Evolutionary conservation across 2,113 vertebrate species (phyloP).

Genomic region (Sminthopsis crassicaudata): DNA sequence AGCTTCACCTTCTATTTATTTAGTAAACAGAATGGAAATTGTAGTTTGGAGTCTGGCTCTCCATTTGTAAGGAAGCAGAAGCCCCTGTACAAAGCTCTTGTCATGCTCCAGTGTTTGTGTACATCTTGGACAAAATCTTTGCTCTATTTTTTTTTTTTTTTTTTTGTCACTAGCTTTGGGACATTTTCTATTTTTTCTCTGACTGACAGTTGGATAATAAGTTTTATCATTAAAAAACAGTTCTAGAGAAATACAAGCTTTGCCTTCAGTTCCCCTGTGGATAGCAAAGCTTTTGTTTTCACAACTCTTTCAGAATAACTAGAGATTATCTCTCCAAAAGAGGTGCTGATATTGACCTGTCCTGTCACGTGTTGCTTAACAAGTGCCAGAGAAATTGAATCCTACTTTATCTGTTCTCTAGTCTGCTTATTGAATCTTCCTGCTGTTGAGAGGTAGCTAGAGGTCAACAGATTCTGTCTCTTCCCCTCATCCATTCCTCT

Average conservation of each 20-base stretch:
- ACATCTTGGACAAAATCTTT: conserved; percentile 71
- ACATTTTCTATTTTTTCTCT: conserved; percentile 77
- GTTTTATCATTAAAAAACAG: conserved; percentile 85
- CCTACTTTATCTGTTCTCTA: conserved; percentile 77
- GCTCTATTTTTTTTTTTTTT: conserved; percentile 16
- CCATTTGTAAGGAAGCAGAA: conserved; percentile 73
- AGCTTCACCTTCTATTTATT: conserved; percentile 64
- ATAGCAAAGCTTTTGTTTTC: conserved; percentile 78
- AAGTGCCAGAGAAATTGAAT: conserved; percentile 79
- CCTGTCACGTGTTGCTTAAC: conserved; percentile 73
- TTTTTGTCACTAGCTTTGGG: conserved; percentile 70
- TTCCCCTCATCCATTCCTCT: conserved; percentile 63
- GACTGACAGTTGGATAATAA: conserved; percentile 89
- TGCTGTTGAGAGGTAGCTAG: conserved; percentile 68
- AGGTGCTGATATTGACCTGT: conserved; percentile 73
- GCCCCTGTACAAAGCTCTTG: conserved; percentile 61
- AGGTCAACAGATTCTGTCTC: conserved; percentile 74
- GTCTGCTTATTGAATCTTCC: conserved; percentile 82
- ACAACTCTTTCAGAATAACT: conserved; percentile 73
- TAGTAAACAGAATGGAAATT: conserved; percentile 73
- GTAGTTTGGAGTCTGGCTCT: conserved; percentile 65
- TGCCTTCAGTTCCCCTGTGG: conserved; percentile 81
- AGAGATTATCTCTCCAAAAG: conserved; percentile 78
- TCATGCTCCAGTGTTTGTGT: conserved; percentile 72
- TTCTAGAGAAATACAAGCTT: conserved; percentile 79